Evolutionary conservation across 2,797 vertebrate species (phyloP).

Genomic region (Psittacula derbiana): DNA sequence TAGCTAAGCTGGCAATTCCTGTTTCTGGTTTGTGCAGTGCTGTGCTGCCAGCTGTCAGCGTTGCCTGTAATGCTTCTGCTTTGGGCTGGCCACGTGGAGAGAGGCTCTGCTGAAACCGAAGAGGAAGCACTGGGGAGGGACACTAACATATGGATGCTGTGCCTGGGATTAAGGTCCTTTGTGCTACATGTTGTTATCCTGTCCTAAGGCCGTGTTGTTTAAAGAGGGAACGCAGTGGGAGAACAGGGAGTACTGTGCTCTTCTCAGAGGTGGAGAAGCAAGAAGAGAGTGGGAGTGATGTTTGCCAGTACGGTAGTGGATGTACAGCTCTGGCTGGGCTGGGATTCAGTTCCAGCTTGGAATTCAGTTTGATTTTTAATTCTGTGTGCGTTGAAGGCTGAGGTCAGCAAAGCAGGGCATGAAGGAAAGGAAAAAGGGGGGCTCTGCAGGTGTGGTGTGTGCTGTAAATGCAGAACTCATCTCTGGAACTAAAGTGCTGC

Average conservation of each 20-base stretch:
- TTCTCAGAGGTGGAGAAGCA: neutral
- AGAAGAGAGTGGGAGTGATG: neutral
- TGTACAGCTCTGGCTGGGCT: neutral
- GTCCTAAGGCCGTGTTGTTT: neutral
- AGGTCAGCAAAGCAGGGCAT: neutral
- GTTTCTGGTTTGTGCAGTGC: neutral
- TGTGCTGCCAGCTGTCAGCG: neutral
- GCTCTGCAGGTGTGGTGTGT: neutral
- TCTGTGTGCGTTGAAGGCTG: neutral
- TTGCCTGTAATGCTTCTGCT: neutral
- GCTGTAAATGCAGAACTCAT: neutral
- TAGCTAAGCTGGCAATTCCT: neutral
- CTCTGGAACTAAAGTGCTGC: neutral
- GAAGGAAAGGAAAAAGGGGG: too few species aligned
- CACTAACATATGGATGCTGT: rapidly evolving
- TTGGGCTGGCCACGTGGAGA: neutral
- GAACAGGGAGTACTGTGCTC: neutral
- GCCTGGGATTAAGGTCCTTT: neutral
- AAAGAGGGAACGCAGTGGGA: neutral
- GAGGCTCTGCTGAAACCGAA: neutral
- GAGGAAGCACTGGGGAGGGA: neutral
- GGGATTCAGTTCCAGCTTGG: neutral
- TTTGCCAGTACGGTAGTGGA: neutral
- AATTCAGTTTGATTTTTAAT: neutral
- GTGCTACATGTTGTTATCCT: neutral